Evolutionary conservation across 2,888 invertebrate genomes (phyloP), one percentile per base, ranked within the genome.

Genomic region (Cephonodes hylas): DNA sequence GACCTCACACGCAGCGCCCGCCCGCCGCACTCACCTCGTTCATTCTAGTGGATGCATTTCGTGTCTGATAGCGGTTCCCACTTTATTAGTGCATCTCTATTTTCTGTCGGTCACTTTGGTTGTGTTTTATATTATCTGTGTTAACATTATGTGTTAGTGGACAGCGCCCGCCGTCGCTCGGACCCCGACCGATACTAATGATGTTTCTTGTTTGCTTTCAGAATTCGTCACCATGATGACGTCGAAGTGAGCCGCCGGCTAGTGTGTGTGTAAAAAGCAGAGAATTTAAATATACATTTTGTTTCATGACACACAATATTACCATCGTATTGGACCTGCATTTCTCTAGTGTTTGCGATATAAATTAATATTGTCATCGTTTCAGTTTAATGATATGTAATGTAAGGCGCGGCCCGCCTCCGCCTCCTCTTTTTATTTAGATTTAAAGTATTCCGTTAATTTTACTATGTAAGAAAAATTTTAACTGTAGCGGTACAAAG

Each of bases 161-260:
- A 71, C 73, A 77, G 74, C 66, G 66, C 78, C 79, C 74, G 73
- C 70, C 66, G 69, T 58, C 45, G 62, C 45, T 46, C 42, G 15
- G 20, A 13, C 31, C 2, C 57, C 34, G 18, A 8, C 53, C 3
- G 22, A 8, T 46, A 25, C 75, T 85, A 75, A 85, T 76, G 65
- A 4, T 27, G 62, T 59, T 63, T 64, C 70, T 69, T 78, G 74
- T 85, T 81, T 88, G 89, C 86, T 96, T 96, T 38, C 96, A 97
- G 97, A 98, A 95, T 98, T 98, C 95, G 97, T 98, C 95, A 98
- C 97, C 95, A 98, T 98, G 98, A 98, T 98, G 98, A 98, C 98
- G 95, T 98, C 98, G 95, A 98, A 98, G 96, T 98, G 97, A 98
- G 95, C 95, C 93, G 94, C 94, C 95, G 94, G 94, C 94, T 88